Evolutionary conservation across 2,113 vertebrate species (phyloP), one percentile per base, ranked within the genome.

Genomic region (Vireo altiloquus): DNA sequence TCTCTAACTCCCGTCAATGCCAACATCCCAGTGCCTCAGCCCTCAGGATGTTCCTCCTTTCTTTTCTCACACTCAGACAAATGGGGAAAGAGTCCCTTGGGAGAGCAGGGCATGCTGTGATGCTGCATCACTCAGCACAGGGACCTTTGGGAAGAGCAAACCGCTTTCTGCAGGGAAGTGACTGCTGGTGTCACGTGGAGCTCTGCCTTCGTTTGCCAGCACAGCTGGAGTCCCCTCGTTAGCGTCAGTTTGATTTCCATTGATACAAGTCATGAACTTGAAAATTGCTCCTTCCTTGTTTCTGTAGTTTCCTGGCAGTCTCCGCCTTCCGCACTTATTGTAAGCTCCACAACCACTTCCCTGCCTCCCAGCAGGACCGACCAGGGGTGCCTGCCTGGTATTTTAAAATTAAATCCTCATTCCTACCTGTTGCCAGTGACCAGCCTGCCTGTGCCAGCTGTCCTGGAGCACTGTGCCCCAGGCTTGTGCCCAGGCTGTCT

Each of bases 201-300:
- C 74, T 85, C 31, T 18, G 75, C 79, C 37, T 37, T 30, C 2
- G 1, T 65, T 57, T 69, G 61, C 75, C 7, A 57, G 59, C 44
- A 1, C 87, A 72, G 87, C 80, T 78, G 47, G 57, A 54, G 20
- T 74, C 66, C 60, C 79, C 89, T 90, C 7, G 1, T 68, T 77
- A 74, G 86, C 16, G 13, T 66, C 15, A 10, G 24, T 46, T 87
- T 49, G 71, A 56, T 93, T 87, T 74, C 87, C 57, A 88, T 82
- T 63, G 3, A 71, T 42, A 31, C 24, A 11, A 89, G 63, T n/a
- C 1, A 4, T 37, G 59, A 70, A 86, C 57, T 77, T 40, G 65
- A 82, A 77, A 94, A 81, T 96, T 90, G 78, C 97, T 93, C 76
- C 94, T 96, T 97, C 94, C 91, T 94, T 61, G 83, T 93, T 93